phyloP scores from a whole-genome alignment of 2,888 invertebrate species.

The Drosophila kanekoi region DNA sequence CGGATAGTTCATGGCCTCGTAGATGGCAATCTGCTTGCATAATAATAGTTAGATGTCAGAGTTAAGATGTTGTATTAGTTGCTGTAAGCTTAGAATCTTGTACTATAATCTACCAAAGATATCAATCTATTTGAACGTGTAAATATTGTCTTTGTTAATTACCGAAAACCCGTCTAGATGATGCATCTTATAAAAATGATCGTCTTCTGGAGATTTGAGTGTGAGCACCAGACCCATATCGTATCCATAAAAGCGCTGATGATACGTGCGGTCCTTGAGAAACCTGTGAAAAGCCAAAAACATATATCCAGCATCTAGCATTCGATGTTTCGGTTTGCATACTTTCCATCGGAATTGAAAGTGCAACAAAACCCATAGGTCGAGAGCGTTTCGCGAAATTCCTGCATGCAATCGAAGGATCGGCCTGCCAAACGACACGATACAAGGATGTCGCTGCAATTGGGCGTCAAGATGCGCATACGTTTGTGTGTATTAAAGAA shows the following conservation, averaged over 20 bases:
- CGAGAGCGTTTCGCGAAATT: constrained; percentile 82
- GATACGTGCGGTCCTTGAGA: constrained; percentile 27
- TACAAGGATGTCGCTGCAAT: constrained; percentile 82
- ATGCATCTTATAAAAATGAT: constrained; percentile 86
- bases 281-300: constrained; percentile 41
- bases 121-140: no score
- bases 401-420: constrained; percentile 62
- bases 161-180: constrained; percentile 87
- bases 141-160: constrained; percentile 17
- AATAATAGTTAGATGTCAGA: neutral
- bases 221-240: constrained; percentile 86
- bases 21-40: constrained; percentile 46
- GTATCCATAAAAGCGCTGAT: constrained; percentile 79
- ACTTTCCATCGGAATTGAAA: constrained; percentile 81
- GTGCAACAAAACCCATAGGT: constrained; percentile 85
- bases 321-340: neutral
- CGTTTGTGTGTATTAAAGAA: constrained; percentile 76
- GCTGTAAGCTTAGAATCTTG: no score
- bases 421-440: constrained; percentile 77
- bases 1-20: constrained; percentile 58
- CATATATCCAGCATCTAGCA: no score
- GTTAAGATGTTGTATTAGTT: neutral
- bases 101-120: no score
- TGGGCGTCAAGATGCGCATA: constrained; percentile 82
- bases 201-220: constrained; percentile 86